Evolutionary conservation across 2,113 vertebrate species (phyloP).

Genomic region (Otocyon megalotis): DNA sequence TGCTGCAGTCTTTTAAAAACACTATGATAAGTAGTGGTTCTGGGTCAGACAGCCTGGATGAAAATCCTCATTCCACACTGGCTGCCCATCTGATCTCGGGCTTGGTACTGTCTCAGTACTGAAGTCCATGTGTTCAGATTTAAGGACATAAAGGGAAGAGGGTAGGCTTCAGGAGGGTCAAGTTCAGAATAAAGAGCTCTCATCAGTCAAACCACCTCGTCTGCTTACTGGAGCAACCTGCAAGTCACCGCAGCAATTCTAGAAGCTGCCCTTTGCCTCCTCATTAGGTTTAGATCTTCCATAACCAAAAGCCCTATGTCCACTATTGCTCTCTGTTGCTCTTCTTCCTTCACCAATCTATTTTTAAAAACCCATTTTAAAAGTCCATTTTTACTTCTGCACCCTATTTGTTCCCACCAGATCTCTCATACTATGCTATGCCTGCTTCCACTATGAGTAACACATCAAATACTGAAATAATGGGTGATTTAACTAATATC

Average conservation of each 20-base stretch:
- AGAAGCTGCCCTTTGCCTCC: neutral
- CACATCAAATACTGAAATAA: slow-evolving; percentile 75
- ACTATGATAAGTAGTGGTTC: neutral
- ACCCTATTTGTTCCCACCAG: neutral
- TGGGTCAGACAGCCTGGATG: neutral
- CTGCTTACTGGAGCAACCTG: neutral
- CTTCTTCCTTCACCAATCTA: neutral
- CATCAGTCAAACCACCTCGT: neutral
- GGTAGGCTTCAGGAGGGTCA: neutral
- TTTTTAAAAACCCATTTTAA: neutral
- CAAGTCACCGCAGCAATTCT: neutral
- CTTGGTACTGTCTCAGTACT: neutral
- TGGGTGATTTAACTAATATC: slow-evolving; percentile 82
- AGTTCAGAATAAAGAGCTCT: neutral
- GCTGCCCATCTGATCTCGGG: neutral
- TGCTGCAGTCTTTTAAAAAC: neutral
- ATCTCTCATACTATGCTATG: slow-evolving; percentile 15
- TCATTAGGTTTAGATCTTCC: neutral
- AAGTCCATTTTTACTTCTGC: slow-evolving; percentile 15
- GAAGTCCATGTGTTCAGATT: neutral
- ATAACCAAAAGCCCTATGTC: neutral
- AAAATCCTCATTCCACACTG: neutral
- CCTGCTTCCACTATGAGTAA: slow-evolving; percentile 64
- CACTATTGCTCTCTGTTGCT: neutral
- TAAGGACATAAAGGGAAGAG: neutral